Base-by-base conservation (phyloP, 1,140 invertebrate species). In the Steinernema feltiae region DNA sequence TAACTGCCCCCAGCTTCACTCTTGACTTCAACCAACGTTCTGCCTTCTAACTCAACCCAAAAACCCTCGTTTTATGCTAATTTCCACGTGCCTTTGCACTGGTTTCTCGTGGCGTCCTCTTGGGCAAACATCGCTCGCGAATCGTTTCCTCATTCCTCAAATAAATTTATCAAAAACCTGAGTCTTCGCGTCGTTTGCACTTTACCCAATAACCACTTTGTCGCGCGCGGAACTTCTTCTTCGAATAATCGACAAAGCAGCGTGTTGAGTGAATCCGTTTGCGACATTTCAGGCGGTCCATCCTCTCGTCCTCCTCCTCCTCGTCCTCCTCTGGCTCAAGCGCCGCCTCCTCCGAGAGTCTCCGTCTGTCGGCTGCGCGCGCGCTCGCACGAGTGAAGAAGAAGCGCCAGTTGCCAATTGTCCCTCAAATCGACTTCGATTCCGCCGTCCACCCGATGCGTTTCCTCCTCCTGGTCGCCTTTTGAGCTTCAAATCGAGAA, bases 401-500 rank as follows among this genome's bases (percentile, higher is more conserved):
- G 24, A 27, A 12, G 24, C 3, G 2, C 53, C 3, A 3, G 53
- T 12, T 27, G 53, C 12, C 24, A 12, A 12, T 63, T 63, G 12
- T 63, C 53, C 53, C 53, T 63, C 53, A 63, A 63, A 63, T 63
- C 53, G 53, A 63, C 53, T 63, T 63, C 24, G 53, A 63, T 17
- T 46, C 41, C 3, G 18, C 35, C 18, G 7, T 41, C 35, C 18
- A 7, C 53, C 53, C 24, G 24, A 63, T 63, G 53, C 53, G 7
- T 41, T 41, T 41, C 53, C 15, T 63, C 24, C 15, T 27, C 53
- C 53, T 15, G 24, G 7, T 63, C 53, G 7, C 15, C 53, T 63
- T 15, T 7, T 15, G 3, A 17, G 7, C 24, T 27, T 63, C 7
- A 27, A 63, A 27, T n/a, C 53, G 12, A 63, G 18, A 41, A 41